Evolutionary conservation across 2,113 vertebrate species (phyloP), one percentile per base, ranked within the genome.

Genomic region (Catharus fuscescens): DNA sequence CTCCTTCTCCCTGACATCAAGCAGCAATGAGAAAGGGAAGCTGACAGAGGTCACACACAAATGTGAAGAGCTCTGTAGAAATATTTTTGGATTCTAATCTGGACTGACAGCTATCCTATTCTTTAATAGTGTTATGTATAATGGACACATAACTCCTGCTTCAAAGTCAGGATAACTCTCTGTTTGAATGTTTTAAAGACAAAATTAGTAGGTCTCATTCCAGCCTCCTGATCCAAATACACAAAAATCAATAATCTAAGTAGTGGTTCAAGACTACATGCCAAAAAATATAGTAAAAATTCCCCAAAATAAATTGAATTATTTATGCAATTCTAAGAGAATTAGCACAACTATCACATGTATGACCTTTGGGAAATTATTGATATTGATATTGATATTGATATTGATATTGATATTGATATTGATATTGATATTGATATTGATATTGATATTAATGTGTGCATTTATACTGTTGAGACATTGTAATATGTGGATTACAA

Each of bases 21-120:
- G 60, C 47, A 94, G 65, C 67, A 90, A 86, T 38, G 23, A 60
- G 80, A 90, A 80, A 72, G 36, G 36, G 72, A 90, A 85, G 62
- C n/a, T 0, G 0, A 81, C 79, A 97, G 76, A 82, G 77, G 73
- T 80, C 83, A 94, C 70, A 65, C 31, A 78, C 38, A 32, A 66
- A 89, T 4, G 7, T 62, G 72, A 82, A 70, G 54, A 92, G 76
- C 34, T 86, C 44, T 50, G 50, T 29, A 80, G 73, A 84, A 82
- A 69, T 5, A 1, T 80, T 25, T 42, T 32, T 20, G 14, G 69
- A 95, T 82, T 82, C 50, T 90, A 78, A 67, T 88, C 78, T 1
- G 1, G 54, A 80, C 72, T 92, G 91, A 95, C 92, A 94, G 48
- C 67, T 71, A 92, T 53, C 87, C 62, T 85, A 24, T 61, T 87